phyloP scores from a whole-genome alignment of 2,888 invertebrate species.

The Belgica antarctica region DNA sequence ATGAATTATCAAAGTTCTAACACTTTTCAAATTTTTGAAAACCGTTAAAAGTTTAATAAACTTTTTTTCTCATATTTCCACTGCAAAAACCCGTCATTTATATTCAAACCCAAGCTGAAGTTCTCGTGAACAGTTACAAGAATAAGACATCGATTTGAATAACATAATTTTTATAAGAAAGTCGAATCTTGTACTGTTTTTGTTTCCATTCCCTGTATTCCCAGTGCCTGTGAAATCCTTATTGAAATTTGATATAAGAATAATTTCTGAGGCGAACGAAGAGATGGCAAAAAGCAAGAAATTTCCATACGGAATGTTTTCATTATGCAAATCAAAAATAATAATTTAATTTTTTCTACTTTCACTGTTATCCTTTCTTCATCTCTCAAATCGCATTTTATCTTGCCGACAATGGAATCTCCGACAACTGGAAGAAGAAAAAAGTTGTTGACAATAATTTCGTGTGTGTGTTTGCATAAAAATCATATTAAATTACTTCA shows the following conservation, averaged over 20 bases:
- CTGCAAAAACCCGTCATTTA: no score
- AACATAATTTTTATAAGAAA: conserved; percentile 34
- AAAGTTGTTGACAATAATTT: conserved; percentile 39
- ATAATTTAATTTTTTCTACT: conserved; percentile 21
- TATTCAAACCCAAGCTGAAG: no score
- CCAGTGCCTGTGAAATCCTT: neutral
- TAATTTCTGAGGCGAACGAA: neutral
- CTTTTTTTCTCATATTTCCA: no score
- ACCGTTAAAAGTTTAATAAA: no score
- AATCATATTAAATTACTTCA: conserved; percentile 41
- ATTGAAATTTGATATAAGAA: conserved; percentile 38
- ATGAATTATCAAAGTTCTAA: no score
- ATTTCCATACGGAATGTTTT: conserved; percentile 17
- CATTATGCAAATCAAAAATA: conserved; percentile 38
- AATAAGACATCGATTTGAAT: conserved; percentile 14
- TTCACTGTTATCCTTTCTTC: no score
- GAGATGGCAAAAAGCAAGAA: neutral
- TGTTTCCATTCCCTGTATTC: neutral
- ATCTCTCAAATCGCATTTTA: neutral
- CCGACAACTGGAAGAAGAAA: conserved; percentile 10
- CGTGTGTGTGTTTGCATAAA: conserved; percentile 40
- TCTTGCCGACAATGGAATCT: neutral
- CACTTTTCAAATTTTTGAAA: no score
- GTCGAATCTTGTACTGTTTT: neutral
- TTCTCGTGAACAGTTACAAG: no score